Conservation (phyloP, 2,888 invertebrate species). For the Quadroppia sp. region DNA sequence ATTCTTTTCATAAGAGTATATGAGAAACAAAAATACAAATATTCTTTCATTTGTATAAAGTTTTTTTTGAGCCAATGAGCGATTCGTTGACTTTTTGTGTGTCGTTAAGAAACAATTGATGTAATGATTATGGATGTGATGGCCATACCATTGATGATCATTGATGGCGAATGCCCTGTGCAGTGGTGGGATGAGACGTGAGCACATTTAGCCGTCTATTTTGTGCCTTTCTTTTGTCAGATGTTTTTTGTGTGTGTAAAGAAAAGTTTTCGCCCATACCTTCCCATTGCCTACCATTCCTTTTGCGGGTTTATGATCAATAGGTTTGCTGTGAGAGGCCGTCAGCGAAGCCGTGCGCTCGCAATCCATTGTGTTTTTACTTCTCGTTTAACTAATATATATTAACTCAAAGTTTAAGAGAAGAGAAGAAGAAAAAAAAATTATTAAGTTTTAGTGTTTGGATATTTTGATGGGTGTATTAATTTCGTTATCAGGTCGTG, state of each 20-base stretch:
- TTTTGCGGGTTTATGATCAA: constrained; percentile 24
- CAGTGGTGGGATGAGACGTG: not conserved
- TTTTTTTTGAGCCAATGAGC: constrained; percentile 35
- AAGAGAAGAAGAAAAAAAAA: no score
- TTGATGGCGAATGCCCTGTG: not conserved
- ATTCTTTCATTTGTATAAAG: no score
- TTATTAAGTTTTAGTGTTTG: not conserved
- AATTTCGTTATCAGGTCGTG: constrained; percentile 38
- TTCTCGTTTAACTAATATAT: constrained; percentile 11
- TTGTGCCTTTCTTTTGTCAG: constrained; percentile 23
- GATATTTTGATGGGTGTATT: constrained; percentile 32
- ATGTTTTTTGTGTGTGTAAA: no score
- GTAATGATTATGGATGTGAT: constrained; percentile 20
- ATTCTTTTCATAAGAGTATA: no score
- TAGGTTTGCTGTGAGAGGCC: constrained; percentile 12
- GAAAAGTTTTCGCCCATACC: constrained; percentile 27
- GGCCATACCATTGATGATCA: constrained; percentile 3
- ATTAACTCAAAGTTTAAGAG: constrained; percentile 6
- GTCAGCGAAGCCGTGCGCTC: constrained; percentile 16
- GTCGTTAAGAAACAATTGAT: constrained; percentile 35
- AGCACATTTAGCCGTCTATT: no score
- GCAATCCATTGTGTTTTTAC: constrained; percentile 11
- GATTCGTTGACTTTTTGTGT: constrained; percentile 34
- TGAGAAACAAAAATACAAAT: no score
- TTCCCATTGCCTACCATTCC: no score